Evolutionary conservation across 2,888 invertebrate species (phyloP), one percentile per base, ranked within the genome.

Genomic region (Campaea margaritaria): DNA sequence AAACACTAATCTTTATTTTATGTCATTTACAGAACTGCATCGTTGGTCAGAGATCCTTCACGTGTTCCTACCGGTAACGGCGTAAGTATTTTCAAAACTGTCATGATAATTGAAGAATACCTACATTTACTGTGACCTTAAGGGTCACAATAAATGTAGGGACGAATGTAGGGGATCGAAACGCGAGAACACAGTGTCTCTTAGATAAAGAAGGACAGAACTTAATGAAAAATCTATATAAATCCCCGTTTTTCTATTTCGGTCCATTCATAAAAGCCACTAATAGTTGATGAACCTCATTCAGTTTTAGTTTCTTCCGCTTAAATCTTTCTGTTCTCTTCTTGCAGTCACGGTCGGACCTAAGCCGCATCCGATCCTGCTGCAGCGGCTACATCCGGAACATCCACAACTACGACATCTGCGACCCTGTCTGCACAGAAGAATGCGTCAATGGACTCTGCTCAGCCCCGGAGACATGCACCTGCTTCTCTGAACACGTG

Each of bases 301-400:
- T 21, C 21, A n/a, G n/a, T n/a, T n/a, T n/a, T n/a, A n/a, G n/a
- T n/a, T n/a, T n/a, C n/a, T n/a, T n/a, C n/a, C n/a, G n/a, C n/a
- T n/a, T n/a, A n/a, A n/a, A n/a, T n/a, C n/a, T n/a, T n/a, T 14
- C 8, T 39, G 12, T 3, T 14, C 39, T 39, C 14, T 10, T 47
- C 34, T 77, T 75, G 0, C 82, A 95, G 94, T 93, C 95, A 0
- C 88, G 93, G 0, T 85, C 94, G 7, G 93, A 94, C 16, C 91
- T 94, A 72, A 95, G 95, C 74, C 93, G 93, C 62, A 94, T 96
- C 69, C 91, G 95, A 64, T 92, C 95, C 21, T 96, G 96, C 77
- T 96, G 96, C 76, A 93, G 94, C 0, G 96, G 96, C 13, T 96
- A 95, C 83, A 89, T 92, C 62, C 93, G 94, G 11, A 94, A 95